These are phyloP conservation scores for Tarsius wallacei DNA, from an alignment of 2,797 vertebrate genomes.

Conservation along the genomic window DNA sequence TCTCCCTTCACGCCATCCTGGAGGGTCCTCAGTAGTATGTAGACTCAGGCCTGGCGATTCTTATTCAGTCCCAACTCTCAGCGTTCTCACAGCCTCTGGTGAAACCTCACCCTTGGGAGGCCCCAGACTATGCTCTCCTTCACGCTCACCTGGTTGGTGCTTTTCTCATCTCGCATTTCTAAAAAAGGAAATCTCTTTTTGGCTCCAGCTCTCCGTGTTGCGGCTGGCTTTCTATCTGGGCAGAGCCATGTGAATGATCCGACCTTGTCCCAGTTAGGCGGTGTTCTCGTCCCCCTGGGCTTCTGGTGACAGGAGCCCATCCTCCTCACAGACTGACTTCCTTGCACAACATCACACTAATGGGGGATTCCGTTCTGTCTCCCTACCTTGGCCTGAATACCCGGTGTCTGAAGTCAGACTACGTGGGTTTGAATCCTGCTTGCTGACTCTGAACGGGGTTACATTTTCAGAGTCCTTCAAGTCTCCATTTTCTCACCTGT, in stretches of 20 bases:
- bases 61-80: background rate
- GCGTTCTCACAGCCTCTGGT: background rate
- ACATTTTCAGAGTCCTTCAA: background rate
- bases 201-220: background rate
- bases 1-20: background rate
- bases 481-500: background rate
- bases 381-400: background rate
- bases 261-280: background rate
- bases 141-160: background rate
- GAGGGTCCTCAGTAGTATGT: background rate
- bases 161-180: constrained; percentile 5
- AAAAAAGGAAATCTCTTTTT: background rate
- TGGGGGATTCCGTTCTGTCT: background rate
- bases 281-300: background rate
- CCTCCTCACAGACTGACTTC: background rate
- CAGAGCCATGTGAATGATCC: background rate
- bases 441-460: background rate
- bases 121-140: background rate
- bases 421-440: background rate
- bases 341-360: background rate
- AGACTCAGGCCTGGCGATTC: accelerated
- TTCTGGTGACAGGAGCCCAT: background rate
- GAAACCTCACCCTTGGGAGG: background rate
- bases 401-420: background rate
- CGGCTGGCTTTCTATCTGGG: background rate